Conservation (phyloP, 2,113 vertebrate genomes). For the Tragelaphus buxtoni region DNA sequence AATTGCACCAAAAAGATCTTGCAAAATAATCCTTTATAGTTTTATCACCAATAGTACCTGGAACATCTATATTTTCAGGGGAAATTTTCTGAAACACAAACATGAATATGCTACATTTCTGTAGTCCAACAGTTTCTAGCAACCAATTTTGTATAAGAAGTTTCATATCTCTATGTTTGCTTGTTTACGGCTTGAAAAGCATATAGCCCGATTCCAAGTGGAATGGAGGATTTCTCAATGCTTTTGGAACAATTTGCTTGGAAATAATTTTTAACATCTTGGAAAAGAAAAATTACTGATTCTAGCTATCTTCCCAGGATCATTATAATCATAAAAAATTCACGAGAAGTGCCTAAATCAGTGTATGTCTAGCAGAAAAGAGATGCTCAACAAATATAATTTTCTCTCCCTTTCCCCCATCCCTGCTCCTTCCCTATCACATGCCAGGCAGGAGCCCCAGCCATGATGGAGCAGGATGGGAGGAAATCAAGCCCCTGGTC, state of each 20-base stretch:
- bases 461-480: background rate
- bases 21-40: background rate
- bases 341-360: background rate
- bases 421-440: background rate
- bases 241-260: background rate
- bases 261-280: background rate
- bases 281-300: background rate
- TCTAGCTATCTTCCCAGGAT: background rate
- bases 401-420: too few species aligned
- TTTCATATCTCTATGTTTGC: background rate
- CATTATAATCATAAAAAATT: background rate
- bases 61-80: constrained; percentile 9
- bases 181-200: background rate
- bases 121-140: background rate
- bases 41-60: background rate
- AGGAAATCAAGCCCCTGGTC: background rate
- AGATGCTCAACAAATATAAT: background rate
- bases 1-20: background rate
- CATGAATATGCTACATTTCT: background rate
- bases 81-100: background rate
- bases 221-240: background rate
- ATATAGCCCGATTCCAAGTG: background rate
- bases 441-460: background rate
- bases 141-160: background rate
- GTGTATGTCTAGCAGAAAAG: background rate